Conservation (phyloP, 2,888 invertebrate genomes). For the Thysanoteuthis rhombus region DNA sequence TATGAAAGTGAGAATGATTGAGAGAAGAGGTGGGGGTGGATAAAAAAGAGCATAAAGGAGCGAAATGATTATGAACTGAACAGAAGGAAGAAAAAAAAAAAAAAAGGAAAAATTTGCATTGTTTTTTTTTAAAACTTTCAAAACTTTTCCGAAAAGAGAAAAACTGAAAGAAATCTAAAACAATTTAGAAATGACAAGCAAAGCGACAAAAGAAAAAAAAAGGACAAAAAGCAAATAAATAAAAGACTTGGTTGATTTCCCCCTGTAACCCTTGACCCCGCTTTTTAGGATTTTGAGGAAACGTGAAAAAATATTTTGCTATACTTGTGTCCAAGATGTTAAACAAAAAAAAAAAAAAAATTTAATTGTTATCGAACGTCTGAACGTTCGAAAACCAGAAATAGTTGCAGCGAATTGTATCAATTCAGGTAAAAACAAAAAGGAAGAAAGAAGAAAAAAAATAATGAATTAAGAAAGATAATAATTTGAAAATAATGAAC, state of each 20-base stretch:
- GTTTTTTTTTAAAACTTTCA: no score
- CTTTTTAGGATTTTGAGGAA: neutral
- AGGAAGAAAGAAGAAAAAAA: neutral
- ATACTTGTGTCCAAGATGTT: neutral
- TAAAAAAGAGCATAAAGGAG: no score
- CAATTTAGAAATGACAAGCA: neutral
- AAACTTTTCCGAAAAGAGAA: neutral
- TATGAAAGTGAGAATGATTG: no score
- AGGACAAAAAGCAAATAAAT: no score
- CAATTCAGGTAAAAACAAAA: neutral
- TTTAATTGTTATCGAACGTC: neutral
- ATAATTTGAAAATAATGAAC: neutral
- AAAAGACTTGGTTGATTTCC: no score
- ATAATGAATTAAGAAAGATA: neutral
- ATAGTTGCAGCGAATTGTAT: constrained; percentile 12
- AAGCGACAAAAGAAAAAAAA: no score
- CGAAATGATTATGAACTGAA: no score
- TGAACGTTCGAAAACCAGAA: neutral
- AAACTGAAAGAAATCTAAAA: neutral
- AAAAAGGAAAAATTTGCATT: no score
- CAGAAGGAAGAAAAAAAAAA: no score
- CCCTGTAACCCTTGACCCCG: neutral
- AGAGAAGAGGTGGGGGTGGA: no score
- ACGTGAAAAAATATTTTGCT: neutral
- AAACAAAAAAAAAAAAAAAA: neutral